Percentiles rank a stretch among this genome's conserved stretches.
phyloP scores from a whole-genome alignment of 2,797 vertebrate genomes.

The Masticophis lateralis region DNA sequence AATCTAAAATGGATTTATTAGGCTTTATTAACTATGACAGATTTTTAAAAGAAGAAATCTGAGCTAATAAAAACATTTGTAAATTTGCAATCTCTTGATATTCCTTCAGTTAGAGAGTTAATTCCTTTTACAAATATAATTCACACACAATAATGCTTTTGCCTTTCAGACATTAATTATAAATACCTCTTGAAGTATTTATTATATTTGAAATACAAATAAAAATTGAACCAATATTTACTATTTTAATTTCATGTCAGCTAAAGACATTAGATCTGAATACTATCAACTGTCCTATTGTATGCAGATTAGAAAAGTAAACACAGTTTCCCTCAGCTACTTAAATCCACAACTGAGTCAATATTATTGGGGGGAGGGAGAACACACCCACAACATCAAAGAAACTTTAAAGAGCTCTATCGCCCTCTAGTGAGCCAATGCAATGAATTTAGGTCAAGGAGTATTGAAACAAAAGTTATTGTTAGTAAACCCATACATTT shows the following conservation, averaged over 20 bases:
- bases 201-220: not conserved
- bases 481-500: not conserved
- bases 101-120: not conserved
- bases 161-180: not conserved
- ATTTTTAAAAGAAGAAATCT: not conserved
- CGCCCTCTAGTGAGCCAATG: conserved; percentile 70
- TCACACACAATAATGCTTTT: not conserved
- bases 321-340: conserved; percentile 64
- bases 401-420: conserved; percentile 61
- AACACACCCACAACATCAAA: conserved; percentile 42
- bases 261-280: conserved; percentile 62
- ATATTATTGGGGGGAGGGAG: conserved; percentile 44
- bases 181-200: conserved; percentile 39
- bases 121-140: not conserved
- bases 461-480: not conserved
- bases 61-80: not conserved
- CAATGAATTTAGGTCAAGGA: not conserved
- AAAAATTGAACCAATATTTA: conserved; percentile 45
- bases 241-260: conserved; percentile 48
- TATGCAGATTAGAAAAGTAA: conserved; percentile 69
- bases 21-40: not conserved
- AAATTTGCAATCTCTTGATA: not conserved
- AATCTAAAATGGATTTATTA: not conserved
- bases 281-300: conserved; percentile 60
- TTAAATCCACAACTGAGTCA: conserved; percentile 60